Conservation (phyloP, 2,797 vertebrate genomes). For the Tapirus indicus region DNA sequence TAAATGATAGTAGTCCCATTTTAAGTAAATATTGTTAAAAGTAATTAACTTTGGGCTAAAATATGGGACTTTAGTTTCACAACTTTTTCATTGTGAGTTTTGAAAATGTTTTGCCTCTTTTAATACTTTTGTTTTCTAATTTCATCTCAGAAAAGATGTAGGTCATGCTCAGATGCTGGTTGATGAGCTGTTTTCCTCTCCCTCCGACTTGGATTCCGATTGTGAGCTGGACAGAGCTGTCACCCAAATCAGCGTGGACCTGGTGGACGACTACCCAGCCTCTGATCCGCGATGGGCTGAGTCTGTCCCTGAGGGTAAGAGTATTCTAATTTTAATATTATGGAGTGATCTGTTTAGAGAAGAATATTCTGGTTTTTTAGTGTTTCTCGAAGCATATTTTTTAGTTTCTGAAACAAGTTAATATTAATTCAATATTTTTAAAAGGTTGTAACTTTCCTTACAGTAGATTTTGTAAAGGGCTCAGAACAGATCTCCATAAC, state of each 20-base stretch:
- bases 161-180: slow-evolving; percentile 92
- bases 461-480: background rate
- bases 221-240: slow-evolving; percentile 93
- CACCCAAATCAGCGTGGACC: slow-evolving; percentile 93
- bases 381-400: background rate
- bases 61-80: background rate
- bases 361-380: background rate
- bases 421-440: background rate
- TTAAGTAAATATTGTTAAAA: background rate
- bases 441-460: background rate
- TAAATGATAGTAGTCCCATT: background rate
- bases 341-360: background rate
- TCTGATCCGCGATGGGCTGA: slow-evolving; percentile 98
- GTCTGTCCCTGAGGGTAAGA: slow-evolving; percentile 96
- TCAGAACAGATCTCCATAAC: background rate
- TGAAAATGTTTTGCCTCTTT: background rate
- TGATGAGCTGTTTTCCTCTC: slow-evolving; percentile 92
- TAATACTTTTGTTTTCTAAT: background rate
- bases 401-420: background rate
- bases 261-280: slow-evolving; percentile 97
- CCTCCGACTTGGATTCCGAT: slow-evolving; percentile 86
- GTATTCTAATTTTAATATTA: accelerated
- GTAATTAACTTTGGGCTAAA: background rate
- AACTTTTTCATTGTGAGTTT: background rate
- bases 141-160: slow-evolving; percentile 92